Base-by-base conservation (phyloP, 1,140 invertebrate species). In the Ceratoteleas bidentatus region DNA sequence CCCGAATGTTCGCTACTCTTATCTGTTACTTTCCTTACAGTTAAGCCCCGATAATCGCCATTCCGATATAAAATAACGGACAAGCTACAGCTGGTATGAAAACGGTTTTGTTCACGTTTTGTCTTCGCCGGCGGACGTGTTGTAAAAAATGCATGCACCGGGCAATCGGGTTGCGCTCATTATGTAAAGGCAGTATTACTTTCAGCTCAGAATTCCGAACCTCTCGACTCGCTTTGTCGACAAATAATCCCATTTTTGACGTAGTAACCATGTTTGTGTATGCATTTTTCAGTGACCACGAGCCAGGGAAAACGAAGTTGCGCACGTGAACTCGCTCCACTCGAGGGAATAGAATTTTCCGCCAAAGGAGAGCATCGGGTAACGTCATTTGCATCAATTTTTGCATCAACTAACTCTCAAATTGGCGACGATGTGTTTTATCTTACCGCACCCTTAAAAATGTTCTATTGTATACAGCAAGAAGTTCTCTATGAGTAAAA, bases 211-310 rank as follows among this genome's bases (percentile, higher is more conserved):
- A 66, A 58, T 66, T 66, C 16, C 16, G 9, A 65, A 65, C 50
- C 45, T 52, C 54, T 6, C 40, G 16, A 43, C 62, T 36, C 14
- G 56, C 32, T 50, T 66, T 66, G 62, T 56, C n/a, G 32, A 4
- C 73, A 47, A 53, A 60, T 53, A 76, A 60, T 60, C 14, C 50
- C 53, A 54, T 66, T 76, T 60, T 76, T 66, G 47, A 76, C 66
- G 33, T 52, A 66, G 61, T 61, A 68, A 68, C 38, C 45, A 60
- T 60, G 43, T 54, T 9, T 47, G 62, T 56, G 62, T 56, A 76
- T 76, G 64, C 64, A 62, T 66, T 76, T 56, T 68, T 76, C 33
- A 57, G 52, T 52, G 58, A 62, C 68, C 58, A 40, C 60, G 40
- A 64, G 43, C 60, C 50, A 50, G 40, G 61, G 34, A 68, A 76